Evolutionary conservation across 1,140 invertebrate genomes (phyloP), one percentile per base, ranked within the genome.

Genomic region (Coelopa frigida): DNA sequence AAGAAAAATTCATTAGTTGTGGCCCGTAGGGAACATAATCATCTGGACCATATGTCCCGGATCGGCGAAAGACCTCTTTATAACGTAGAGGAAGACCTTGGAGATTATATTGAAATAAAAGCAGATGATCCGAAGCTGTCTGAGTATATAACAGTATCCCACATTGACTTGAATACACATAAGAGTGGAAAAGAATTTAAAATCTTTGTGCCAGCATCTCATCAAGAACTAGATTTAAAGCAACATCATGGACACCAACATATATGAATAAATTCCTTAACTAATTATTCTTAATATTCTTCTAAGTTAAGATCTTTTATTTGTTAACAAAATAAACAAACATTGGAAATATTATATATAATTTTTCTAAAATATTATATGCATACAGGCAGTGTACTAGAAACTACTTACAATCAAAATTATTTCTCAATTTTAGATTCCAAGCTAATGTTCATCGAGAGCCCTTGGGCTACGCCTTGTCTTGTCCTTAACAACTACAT

Each of bases 391-490:
- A 15, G 2, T 37, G 18, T n/a, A 11, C 1, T 35, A 29, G 39
- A 37, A 26, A 50, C n/a, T 33, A 27, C 22, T 42, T 20, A n/a
- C 36, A 26, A 47, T 29, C 17, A 12, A 15, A 24, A 38, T 27
- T 31, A 44, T 41, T 36, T 5, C 15, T 48, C 21, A 20, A 17
- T 21, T 52, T 23, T 31, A 51, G 49, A 48, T 40, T 23, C 42
- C 20, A 41, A 48, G 17, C 38, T 48, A 6, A 22, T 58, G 5
- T 68, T 69, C 48, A 62, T 70, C 11, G 63, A 68, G 50, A 69
- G 58, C 22, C 67, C 67, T n/a, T 70, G 67, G 67, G 51, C 66
- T 17, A 70, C 67, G 32, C 64, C 64, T 1, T 69, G 66, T 8
- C 49, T 70, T 26, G 59, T 69, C 17, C 46, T 69, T 0, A 65